phyloP scores from a whole-genome alignment of 2,797 vertebrate genomes.

The Neostethus bicornis region DNA sequence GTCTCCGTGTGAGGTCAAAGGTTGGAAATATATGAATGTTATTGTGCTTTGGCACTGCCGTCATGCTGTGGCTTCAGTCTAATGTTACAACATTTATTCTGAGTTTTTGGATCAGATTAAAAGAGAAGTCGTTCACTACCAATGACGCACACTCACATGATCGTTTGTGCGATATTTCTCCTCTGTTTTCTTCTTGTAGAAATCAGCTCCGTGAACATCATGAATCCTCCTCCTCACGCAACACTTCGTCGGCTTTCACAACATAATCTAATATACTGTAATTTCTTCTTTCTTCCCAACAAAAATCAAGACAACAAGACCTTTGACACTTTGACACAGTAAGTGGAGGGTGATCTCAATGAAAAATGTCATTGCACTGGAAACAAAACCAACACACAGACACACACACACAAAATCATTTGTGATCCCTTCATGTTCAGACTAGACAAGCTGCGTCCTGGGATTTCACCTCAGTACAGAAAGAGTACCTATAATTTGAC shows the following conservation, averaged over 20 bases:
- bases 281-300: constrained; percentile 30
- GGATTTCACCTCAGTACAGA: constrained; percentile 59
- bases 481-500: constrained; percentile 68
- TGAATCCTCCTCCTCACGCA: not conserved
- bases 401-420: constrained; percentile 38
- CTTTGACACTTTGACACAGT: constrained; percentile 58
- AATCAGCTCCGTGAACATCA: constrained; percentile 14
- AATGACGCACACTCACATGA: constrained; percentile 35
- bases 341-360: constrained; percentile 62
- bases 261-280: constrained; percentile 25
- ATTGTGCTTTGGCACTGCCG: constrained; percentile 5
- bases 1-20: constrained; percentile 55
- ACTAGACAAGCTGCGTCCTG: constrained; percentile 69
- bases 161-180: constrained; percentile 34
- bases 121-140: constrained; percentile 16
- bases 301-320: constrained; percentile 46
- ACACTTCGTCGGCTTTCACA: not conserved
- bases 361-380: constrained; percentile 58
- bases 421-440: constrained; percentile 46
- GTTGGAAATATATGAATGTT: constrained; percentile 35
- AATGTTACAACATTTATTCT: constrained; percentile 15
- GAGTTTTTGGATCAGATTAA: constrained; percentile 26
- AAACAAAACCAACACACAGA: constrained; percentile 44
- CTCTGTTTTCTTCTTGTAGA: constrained; percentile 32
- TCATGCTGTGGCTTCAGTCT: constrained; percentile 3